Evolutionary conservation across 2,888 invertebrate genomes (phyloP), one percentile per base, ranked within the genome.

Genomic region (Pandemis corylana): DNA sequence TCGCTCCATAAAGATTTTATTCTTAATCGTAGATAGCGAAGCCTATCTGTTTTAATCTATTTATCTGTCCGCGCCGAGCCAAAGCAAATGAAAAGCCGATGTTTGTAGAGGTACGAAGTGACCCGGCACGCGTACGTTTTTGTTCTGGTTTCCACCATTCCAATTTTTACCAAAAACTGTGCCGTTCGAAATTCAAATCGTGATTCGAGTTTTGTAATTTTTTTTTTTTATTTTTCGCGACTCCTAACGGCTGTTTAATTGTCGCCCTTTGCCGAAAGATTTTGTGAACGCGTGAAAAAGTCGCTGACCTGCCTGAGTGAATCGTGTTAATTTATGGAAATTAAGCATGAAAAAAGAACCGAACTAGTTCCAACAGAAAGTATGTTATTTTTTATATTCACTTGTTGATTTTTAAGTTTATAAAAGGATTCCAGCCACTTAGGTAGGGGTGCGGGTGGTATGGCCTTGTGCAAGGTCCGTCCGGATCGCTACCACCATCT

Each of bases 51-150:
- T 66, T 66, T 72, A 68, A 68, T 68, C 53, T 68, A 42, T 74
- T 66, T 65, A 66, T 66, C 65, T 70, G 15, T 7, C 49, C 49
- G 64, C 44, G 61, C 65, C 61, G 51, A 46, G 28, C 51, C 41
- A 66, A 76, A 71, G 76, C 70, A 74, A 71, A 74, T 74, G 67
- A 76, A 76, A 72, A 69, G 82, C 89, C 87, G 87, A 84, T 89
- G 84, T 89, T 89, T 88, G 84, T 78, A 85, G 80, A 64, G 66
- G 75, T 62, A 69, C 66, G 59, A 59, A 80, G 77, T 82, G 87
- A 90, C 90, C 90, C 83, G 87, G 89, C 90, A 90, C 90, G 90
- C 75, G 85, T 80, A 79, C 85, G 83, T 82, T 80, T 80, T 76
- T 80, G 78, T 82, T 84, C 85, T 84, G 83, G 83, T 87, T 85